Conservation (phyloP, 2,797 vertebrate species). For the Aplochiton taeniatus region DNA sequence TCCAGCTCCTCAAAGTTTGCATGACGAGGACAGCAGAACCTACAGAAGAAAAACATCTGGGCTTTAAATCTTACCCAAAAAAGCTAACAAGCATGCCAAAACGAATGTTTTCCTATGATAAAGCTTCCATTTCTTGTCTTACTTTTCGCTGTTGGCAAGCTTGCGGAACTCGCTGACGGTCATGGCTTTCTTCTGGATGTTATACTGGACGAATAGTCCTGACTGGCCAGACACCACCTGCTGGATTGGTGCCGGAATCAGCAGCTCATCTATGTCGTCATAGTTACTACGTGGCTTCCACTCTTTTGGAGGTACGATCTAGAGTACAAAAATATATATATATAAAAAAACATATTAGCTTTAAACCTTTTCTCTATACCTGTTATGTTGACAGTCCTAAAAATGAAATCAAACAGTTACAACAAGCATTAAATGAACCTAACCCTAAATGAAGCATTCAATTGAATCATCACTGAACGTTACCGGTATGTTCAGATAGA, state of each 20-base stretch:
- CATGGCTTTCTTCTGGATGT: conserved; percentile 98
- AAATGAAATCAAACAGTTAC: too few species aligned
- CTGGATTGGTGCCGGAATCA: conserved; percentile 96
- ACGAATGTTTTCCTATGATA: too few species aligned
- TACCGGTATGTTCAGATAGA: too few species aligned
- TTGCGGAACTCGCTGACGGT: conserved; percentile 89
- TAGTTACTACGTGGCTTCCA: conserved; percentile 91
- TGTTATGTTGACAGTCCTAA: too few species aligned
- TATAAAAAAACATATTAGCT: too few species aligned
- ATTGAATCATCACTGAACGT: too few species aligned
- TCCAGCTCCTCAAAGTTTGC: conserved; percentile 96
- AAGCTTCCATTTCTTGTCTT: conserved; percentile 24
- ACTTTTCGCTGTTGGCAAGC: conserved; percentile 95
- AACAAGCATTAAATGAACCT: too few species aligned
- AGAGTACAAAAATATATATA: background rate
- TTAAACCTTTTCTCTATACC: too few species aligned
- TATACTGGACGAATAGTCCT: conserved; percentile 95
- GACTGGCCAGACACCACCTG: conserved; percentile 96
- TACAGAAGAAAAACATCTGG: conserved; percentile 49
- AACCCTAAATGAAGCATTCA: too few species aligned
- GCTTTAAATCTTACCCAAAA: background rate
- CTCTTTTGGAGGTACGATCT: conserved; percentile 93
- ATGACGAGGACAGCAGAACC: conserved; percentile 92
- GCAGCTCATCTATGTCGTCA: conserved; percentile 90
- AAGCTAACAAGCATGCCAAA: background rate